Conservation (phyloP, 30 jellyfish, hydroid and myxozoan species). For the Rhopilema esculentum region DNA sequence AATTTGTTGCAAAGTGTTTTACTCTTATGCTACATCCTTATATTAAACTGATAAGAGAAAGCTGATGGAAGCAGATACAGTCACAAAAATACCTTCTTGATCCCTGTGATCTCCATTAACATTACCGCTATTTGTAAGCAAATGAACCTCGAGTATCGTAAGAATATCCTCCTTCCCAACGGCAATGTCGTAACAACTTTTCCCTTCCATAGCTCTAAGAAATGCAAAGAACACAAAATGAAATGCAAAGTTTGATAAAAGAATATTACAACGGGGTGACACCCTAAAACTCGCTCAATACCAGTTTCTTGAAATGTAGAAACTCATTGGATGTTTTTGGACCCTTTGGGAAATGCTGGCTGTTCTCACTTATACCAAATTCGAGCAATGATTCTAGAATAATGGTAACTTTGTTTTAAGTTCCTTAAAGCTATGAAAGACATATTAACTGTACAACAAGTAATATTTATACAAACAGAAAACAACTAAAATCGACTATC, state of each 20-base stretch:
- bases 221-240: not conserved
- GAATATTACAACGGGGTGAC: no score
- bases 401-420: no score
- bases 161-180: constrained; percentile 35
- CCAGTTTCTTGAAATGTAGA: no score
- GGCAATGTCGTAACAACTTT: constrained; percentile 65
- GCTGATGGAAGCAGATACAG: not conserved
- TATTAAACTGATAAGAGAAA: no score
- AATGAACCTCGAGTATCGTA: constrained; percentile 40
- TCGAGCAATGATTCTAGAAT: no score
- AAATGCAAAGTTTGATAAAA: no score
- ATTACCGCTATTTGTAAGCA: constrained; percentile 13
- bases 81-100: not conserved
- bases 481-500: not conserved
- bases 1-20: no score
- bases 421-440: not conserved
- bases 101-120: constrained; percentile 8
- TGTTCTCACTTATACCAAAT: no score
- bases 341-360: no score
- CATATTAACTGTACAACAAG: not conserved
- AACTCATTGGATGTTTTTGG: no score
- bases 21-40: no score
- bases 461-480: no score
- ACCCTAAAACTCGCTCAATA: not conserved
- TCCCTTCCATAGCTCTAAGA: constrained; percentile 59